Conservation (phyloP, 2,888 invertebrate genomes). For the Galerucella nymphaeae region DNA sequence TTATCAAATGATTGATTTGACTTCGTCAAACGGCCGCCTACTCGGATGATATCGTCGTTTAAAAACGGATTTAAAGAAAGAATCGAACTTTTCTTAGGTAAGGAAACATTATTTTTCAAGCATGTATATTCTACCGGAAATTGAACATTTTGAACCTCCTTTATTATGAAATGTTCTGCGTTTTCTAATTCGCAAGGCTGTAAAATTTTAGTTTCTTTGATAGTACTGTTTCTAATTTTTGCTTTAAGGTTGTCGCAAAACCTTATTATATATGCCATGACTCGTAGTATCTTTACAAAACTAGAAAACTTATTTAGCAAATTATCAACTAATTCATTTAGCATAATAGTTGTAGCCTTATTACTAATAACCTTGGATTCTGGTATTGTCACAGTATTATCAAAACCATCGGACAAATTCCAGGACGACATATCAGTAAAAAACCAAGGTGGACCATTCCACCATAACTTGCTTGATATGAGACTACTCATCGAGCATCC, state of each 20-base stretch:
- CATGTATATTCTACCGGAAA: too few relatives aligned
- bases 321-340: neutral
- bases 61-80: neutral
- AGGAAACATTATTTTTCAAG: too few relatives aligned
- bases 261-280: neutral
- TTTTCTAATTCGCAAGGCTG: too few relatives aligned
- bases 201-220: too few relatives aligned
- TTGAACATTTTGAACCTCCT: neutral
- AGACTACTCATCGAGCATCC: neutral
- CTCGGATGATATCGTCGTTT: neutral
- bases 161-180: neutral
- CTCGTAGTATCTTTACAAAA: neutral
- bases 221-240: neutral
- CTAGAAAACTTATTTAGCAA: neutral
- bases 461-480: neutral
- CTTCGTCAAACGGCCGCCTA: neutral
- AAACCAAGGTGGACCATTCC: neutral
- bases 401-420: neutral
- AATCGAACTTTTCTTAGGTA: neutral
- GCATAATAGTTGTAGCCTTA: neutral
- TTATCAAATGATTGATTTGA: constrained; percentile 1
- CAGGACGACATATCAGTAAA: neutral
- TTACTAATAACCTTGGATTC: neutral
- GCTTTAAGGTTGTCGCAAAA: neutral
- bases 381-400: neutral